Evolutionary conservation across 2,113 vertebrate species (phyloP).

Genomic region (Gasterosteus nipponicus): DNA sequence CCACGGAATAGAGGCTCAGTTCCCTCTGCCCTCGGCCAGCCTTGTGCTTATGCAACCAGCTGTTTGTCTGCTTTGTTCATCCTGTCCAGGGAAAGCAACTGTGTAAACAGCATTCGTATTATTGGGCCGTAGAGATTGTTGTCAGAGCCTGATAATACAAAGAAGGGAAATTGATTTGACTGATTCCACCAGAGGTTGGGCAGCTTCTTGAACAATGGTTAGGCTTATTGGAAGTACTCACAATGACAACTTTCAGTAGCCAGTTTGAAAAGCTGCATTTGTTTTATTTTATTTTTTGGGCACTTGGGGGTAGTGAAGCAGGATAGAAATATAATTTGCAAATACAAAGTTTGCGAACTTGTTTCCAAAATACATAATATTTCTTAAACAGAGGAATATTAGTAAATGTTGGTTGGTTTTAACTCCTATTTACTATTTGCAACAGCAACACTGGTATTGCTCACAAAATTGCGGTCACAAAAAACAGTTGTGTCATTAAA

Average conservation of each 20-base stretch:
- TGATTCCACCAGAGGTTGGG: slow-evolving; percentile 27
- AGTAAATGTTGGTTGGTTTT: background rate
- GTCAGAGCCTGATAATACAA: slow-evolving; percentile 54
- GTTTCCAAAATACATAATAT: no score
- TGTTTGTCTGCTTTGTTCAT: slow-evolving; percentile 50
- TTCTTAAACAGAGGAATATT: no score
- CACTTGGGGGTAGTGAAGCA: background rate
- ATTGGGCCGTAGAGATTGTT: slow-evolving; percentile 48
- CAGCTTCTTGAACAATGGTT: background rate
- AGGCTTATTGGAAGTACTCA: slow-evolving; percentile 8
- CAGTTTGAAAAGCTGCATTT: background rate
- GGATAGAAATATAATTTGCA: no score
- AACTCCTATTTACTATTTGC: no score
- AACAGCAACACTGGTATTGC: no score
- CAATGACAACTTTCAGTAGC: background rate
- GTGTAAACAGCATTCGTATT: slow-evolving; percentile 66
- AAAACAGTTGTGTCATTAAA: no score
- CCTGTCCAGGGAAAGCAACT: slow-evolving; percentile 71
- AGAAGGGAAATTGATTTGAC: slow-evolving; percentile 24
- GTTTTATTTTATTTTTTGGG: background rate
- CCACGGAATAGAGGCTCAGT: slow-evolving; percentile 15
- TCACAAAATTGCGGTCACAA: no score
- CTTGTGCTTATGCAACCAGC: slow-evolving; percentile 59
- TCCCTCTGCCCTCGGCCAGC: slow-evolving; percentile 40
- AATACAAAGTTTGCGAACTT: background rate